Evolutionary conservation across 2,797 vertebrate genomes (phyloP).

Genomic region (Enteromius fasciolatus): DNA sequence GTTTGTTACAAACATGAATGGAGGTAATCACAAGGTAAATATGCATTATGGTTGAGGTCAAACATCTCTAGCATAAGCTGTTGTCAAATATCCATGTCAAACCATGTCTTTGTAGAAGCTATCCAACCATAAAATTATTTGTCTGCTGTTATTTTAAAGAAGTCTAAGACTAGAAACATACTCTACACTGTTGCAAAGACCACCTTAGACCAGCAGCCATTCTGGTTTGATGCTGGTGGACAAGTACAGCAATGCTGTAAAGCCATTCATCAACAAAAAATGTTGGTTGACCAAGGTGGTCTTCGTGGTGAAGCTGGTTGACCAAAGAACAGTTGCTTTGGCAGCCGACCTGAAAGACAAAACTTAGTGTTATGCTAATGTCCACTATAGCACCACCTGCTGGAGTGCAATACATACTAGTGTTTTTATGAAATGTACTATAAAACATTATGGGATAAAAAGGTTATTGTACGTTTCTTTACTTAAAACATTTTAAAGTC

Average conservation of each 20-base stretch:
- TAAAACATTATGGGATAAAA: not conserved
- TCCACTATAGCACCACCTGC: not conserved
- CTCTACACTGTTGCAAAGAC: not conserved
- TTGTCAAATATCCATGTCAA: slow-evolving; percentile 52
- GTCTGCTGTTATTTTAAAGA: slow-evolving; percentile 8
- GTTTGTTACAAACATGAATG: slow-evolving; percentile 55
- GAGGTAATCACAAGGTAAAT: slow-evolving; percentile 55
- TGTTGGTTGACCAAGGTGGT: slow-evolving; percentile 7
- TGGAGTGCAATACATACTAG: not conserved
- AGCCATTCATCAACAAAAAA: not conserved
- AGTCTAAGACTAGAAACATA: not conserved
- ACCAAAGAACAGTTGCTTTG: not conserved
- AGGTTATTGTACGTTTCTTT: not conserved
- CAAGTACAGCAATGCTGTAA: not conserved
- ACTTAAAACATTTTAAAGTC: not conserved
- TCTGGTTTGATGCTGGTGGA: not conserved
- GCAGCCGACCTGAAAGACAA: not conserved
- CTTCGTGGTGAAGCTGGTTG: slow-evolving; percentile 17
- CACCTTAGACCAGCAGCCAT: not conserved
- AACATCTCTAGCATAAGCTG: slow-evolving; percentile 38
- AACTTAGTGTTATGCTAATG: not conserved
- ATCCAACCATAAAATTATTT: slow-evolving; percentile 15
- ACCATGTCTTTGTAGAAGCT: slow-evolving; percentile 8
- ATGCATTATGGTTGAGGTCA: slow-evolving; percentile 17
- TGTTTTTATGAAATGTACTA: not conserved